Base-by-base conservation (phyloP, 1,140 invertebrate species). In the Drosophila truncata region DNA sequence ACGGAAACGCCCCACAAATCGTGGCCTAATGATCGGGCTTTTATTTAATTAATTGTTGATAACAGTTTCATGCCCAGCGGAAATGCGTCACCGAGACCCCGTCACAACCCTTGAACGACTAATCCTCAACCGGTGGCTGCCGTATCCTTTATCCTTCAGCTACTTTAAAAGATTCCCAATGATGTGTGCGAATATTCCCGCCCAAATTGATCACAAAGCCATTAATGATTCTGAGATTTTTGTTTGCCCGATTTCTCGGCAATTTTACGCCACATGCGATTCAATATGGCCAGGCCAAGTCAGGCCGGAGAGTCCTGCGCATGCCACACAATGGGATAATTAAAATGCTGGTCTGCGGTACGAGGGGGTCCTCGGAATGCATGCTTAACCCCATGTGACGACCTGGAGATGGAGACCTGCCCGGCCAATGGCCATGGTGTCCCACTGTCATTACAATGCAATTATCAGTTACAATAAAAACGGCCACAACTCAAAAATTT, bases 41-140 rank as follows among this genome's bases (percentile, higher is more conserved):
- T 82, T 84, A 90, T 85, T 90, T 79, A 90, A 90, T 90, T 90
- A 90, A 90, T 90, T 90, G 85, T 85, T 90, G 85, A 90, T 90
- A 88, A 90, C 85, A 76, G 80, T 71, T 75, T 77, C 61, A 75
- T 75, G 60, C 55, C 42, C 59, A 65, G 42, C 52, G 66, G 57
- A 76, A 63, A 66, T 86, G 59, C 69, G 66, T 72, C 66, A 66
- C 76, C 55, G 31, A 37, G 29, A 27, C 8, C 6, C 29, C 13
- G 8, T 41, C 55, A 6, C 11, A 59, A 42, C 37, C 54, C 16
- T 31, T 42, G 27, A n/a, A 5, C 23, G n/a, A n/a, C 13, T 18
- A 29, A 20, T 13, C 31, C 42, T 64, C 31, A 37, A 47, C 64
- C 37, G 60, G 42, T 65, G 42, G 42, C 20, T 14, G 13, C 11